phyloP scores from a whole-genome alignment of 2,797 vertebrate species.

The Tokudaia muenninki region DNA sequence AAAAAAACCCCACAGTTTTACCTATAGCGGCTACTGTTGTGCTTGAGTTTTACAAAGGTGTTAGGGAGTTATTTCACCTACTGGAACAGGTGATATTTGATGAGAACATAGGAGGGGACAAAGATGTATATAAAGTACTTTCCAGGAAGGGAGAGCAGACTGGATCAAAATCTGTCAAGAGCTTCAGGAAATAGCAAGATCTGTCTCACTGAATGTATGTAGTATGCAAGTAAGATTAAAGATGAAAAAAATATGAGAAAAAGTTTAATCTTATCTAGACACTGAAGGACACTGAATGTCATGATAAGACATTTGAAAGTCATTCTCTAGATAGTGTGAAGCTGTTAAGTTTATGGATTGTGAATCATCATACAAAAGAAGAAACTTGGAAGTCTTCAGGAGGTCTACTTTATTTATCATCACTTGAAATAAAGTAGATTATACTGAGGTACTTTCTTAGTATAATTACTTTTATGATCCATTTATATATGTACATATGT shows the following conservation, averaged over 20 bases:
- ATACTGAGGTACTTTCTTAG: not conserved
- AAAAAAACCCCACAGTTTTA: not conserved
- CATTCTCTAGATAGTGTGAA: not conserved
- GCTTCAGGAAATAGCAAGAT: not conserved
- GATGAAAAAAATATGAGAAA: slow-evolving; percentile 14
- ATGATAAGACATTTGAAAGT: slow-evolving; percentile 55
- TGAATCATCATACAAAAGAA: slow-evolving; percentile 31
- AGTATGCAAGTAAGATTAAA: slow-evolving; percentile 15
- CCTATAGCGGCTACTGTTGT: not conserved
- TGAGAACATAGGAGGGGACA: not conserved
- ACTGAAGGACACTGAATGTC: slow-evolving; percentile 19
- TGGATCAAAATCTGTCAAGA: not conserved
- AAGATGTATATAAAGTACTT: not conserved
- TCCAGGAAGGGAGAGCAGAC: not conserved
- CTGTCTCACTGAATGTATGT: not conserved
- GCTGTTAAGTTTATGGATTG: slow-evolving; percentile 24
- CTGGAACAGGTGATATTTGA: not conserved
- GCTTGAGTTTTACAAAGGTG: not conserved
- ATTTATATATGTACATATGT: not conserved
- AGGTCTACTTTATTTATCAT: not conserved
- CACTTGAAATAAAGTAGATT: not conserved
- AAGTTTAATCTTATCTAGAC: slow-evolving; percentile 15
- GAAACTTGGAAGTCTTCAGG: not conserved
- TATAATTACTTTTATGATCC: not conserved
- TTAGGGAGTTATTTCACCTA: not conserved